Base-by-base conservation (phyloP, 2,797 vertebrate genomes). In the Channa striata region DNA sequence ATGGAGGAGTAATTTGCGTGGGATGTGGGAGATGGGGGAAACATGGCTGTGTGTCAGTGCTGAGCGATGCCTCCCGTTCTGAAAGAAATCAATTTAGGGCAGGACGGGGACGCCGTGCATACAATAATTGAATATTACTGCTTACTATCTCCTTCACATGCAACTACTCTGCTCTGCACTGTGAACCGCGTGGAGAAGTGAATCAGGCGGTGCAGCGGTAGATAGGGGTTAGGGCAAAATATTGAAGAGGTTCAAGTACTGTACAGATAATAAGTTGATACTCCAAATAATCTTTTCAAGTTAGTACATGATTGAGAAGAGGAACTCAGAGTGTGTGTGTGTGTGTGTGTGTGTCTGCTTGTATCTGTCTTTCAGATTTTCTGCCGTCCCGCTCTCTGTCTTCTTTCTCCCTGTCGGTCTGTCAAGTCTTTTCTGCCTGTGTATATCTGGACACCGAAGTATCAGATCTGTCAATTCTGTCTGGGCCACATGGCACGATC, bases 81-180 rank as follows among this genome's bases (percentile, higher is more conserved):
- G 90, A 93, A 94, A 93, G 91, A 93, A 95, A 94, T 94, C 93
- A 94, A 93, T 95, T 92, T 93, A 81, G 86, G 91, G 92, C 80
- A 85, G 93, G 90, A 92, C 87, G 83, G 91, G 89, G 87, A 84
- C 69, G 69, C 75, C 85, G 88, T 91, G 92, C 93, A 91, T 94
- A 93, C 94, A 94, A 93, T 94, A 94, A 94, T 94, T 94, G 93
- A 94, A 94, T 93, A 94, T 94, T 94, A 94, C 93, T 85, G 89
- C 91, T 85, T 89, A 88, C 92, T 91, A 91, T 92, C 91, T 91
- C 86, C 89, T 88, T 83, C 86, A 80, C 90, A 86, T 86, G 85
- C 87, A 81, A 77, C 82, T 64, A 75, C 88, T 81, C 85, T 44
- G 77, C 83, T 84, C 74, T 50, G 77, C 78, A 59, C 25, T 50